Evolutionary conservation across 2,888 invertebrate species (phyloP).

Genomic region (Keiferia lycopersicella): DNA sequence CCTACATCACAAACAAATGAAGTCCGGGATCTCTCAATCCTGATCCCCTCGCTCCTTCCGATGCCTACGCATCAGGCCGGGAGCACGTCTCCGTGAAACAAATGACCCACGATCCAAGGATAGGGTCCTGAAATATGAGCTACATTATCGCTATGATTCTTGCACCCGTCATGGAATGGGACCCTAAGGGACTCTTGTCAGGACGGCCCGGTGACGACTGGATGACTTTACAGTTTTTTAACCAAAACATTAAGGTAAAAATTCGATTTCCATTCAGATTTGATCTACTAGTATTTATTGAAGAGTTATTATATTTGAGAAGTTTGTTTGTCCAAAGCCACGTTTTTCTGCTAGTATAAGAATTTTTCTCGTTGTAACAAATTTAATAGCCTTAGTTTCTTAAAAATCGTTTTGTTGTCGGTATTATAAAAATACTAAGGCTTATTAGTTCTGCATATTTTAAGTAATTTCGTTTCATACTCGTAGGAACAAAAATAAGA

Average conservation of each 20-base stretch:
- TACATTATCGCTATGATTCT: slow-evolving; percentile 24
- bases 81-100: slow-evolving; percentile 17
- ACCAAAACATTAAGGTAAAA: not conserved
- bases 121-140: slow-evolving; percentile 28
- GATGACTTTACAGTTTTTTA: not conserved
- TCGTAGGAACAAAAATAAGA: too few relatives aligned
- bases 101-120: slow-evolving; percentile 23
- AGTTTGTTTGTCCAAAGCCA: too few relatives aligned
- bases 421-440: too few relatives aligned
- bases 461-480: too few relatives aligned
- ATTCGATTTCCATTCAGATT: too few relatives aligned
- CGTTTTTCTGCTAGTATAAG: too few relatives aligned
- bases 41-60: not conserved
- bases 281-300: too few relatives aligned
- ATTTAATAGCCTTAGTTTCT: too few relatives aligned
- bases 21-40: not conserved
- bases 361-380: too few relatives aligned
- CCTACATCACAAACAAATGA: not conserved
- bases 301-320: too few relatives aligned
- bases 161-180: slow-evolving; percentile 10
- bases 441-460: too few relatives aligned
- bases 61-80: slow-evolving; percentile 12
- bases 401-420: too few relatives aligned
- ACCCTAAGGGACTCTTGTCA: slow-evolving; percentile 10
- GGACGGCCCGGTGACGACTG: not conserved